Conservation (phyloP, 2,113 vertebrate species). For the Panurus biarmicus region DNA sequence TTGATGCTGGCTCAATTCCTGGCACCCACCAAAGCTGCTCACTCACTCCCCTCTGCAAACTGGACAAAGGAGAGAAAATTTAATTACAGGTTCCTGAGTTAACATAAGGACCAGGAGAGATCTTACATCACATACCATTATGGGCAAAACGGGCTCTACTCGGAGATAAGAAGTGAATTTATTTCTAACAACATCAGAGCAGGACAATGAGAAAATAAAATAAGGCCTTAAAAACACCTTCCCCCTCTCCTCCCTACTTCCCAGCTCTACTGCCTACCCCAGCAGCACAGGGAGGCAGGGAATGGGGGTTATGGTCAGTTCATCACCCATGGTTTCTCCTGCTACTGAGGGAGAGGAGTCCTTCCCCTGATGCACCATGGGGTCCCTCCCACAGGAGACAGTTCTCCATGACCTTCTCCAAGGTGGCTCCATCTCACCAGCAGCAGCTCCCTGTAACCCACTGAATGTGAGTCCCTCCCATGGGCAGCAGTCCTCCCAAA, state of each 20-base stretch:
- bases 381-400: not conserved
- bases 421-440: not conserved
- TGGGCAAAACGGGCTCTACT: not conserved
- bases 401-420: not conserved
- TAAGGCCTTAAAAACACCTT: not conserved
- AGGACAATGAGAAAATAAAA: not conserved
- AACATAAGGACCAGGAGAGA: not conserved
- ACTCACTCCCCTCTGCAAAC: not conserved
- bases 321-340: not conserved
- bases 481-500: rapidly evolving
- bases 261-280: not conserved
- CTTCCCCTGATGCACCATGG: not conserved
- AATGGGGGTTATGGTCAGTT: too few species aligned
- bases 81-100: not conserved
- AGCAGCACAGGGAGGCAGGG: not conserved
- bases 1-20: rapidly evolving
- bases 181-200: not conserved
- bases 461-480: rapidly evolving
- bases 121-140: not conserved
- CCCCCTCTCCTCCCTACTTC: not conserved
- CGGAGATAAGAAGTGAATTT: not conserved
- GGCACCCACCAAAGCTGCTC: not conserved
- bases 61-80: not conserved
- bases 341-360: not conserved
- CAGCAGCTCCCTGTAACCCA: not conserved